Conservation (phyloP, 2,888 invertebrate species). For the Hemaris fuciformis region DNA sequence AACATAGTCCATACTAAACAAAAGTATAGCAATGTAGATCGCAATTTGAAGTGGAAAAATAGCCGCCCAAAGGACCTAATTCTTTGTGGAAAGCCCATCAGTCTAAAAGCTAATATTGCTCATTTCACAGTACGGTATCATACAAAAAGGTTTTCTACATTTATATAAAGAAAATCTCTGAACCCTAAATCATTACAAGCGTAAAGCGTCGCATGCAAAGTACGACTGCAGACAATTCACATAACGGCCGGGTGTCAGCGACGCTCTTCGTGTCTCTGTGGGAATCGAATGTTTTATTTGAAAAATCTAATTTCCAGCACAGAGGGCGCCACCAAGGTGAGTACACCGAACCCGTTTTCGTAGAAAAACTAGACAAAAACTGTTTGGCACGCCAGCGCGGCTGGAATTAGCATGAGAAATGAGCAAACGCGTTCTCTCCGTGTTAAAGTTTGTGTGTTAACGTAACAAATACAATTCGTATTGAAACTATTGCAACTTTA, state of each 20-base stretch:
- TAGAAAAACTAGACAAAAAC: conserved; percentile 62
- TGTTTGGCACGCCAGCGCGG: conserved; percentile 63
- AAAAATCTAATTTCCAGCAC: conserved; percentile 46
- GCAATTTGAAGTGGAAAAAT: too few relatives aligned
- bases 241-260: conserved; percentile 26
- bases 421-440: conserved; percentile 19
- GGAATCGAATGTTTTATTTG: conserved; percentile 27
- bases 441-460: conserved; percentile 4
- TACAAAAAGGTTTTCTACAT: conserved; percentile 1
- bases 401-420: conserved; percentile 62
- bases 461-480: conserved; percentile 1
- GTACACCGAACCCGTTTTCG: conserved; percentile 57
- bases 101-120: not conserved
- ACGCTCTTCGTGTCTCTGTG: not conserved
- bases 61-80: not conserved
- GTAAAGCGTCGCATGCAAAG: conserved; percentile 32
- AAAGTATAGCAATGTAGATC: too few relatives aligned
- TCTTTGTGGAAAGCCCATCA: not conserved
- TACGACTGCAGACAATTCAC: conserved; percentile 34
- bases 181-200: conserved; percentile 25
- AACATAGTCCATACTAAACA: too few relatives aligned
- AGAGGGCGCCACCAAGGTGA: conserved; percentile 57
- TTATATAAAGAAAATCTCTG: not conserved
- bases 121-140: not conserved
- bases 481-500: not conserved